Conservation (phyloP, 2,888 invertebrate species). For the Ophion ellenae region DNA sequence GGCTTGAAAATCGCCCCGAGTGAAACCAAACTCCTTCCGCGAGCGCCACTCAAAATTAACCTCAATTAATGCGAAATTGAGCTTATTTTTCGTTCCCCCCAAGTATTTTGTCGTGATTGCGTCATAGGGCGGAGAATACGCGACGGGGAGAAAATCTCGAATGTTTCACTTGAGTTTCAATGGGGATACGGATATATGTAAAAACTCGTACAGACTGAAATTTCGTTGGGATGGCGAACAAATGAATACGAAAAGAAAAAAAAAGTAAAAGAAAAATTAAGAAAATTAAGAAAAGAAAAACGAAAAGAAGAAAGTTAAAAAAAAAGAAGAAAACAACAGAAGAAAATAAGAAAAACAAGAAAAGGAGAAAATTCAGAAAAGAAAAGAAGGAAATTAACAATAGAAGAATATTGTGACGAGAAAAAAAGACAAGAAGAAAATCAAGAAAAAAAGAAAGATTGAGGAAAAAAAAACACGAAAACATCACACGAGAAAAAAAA, state of each 20-base stretch:
- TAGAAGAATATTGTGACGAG: too few relatives aligned
- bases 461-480: too few relatives aligned
- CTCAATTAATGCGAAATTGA: neutral
- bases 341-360: neutral
- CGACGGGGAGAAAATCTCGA: neutral
- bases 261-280: constrained; percentile 33
- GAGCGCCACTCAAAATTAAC: neutral
- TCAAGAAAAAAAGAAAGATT: too few relatives aligned
- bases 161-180: neutral
- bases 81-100: neutral
- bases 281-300: constrained; percentile 9
- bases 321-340: too few relatives aligned
- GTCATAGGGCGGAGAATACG: neutral
- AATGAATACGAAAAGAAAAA: neutral
- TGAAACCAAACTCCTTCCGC: neutral
- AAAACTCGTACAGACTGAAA: constrained; percentile 46
- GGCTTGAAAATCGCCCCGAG: neutral
- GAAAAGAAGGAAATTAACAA: too few relatives aligned
- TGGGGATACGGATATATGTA: constrained; percentile 17
- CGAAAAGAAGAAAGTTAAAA: neutral
- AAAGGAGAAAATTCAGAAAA: too few relatives aligned
- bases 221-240: constrained; percentile 46
- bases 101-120: neutral
- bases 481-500: neutral
- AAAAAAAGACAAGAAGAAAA: too few relatives aligned